A percentile compares a stretch with the other conserved stretches of the same genome.
These are phyloP conservation scores for Dinocampus coccinellae DNA, from an alignment of 2,888 invertebrate species.

Conservation along the genomic window DNA sequence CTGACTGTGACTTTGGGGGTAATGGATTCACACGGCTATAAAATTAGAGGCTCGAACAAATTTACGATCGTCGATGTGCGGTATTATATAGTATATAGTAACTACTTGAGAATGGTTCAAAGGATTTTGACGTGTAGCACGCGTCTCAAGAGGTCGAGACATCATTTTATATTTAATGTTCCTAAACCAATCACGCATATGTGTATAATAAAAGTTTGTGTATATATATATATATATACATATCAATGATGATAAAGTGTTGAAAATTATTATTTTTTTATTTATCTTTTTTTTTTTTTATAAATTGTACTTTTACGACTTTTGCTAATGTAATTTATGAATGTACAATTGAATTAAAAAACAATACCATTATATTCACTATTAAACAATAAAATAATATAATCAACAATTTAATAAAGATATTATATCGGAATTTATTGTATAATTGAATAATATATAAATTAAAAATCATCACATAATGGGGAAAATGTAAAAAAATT, in stretches of 20 bases:
- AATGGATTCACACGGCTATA: slow-evolving; percentile 65
- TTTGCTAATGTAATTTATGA: not conserved
- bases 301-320: not conserved
- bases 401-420: too few relatives aligned
- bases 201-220: not conserved
- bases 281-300: too few relatives aligned
- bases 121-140: slow-evolving; percentile 45
- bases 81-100: slow-evolving; percentile 32
- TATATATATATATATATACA: not conserved
- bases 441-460: too few relatives aligned
- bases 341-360: not conserved
- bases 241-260: too few relatives aligned
- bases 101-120: slow-evolving; percentile 32
- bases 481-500: too few relatives aligned
- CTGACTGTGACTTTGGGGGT: slow-evolving; percentile 61
- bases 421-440: too few relatives aligned
- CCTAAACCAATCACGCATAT: not conserved
- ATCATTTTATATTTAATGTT: slow-evolving; percentile 1
- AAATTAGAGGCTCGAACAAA: slow-evolving; percentile 68
- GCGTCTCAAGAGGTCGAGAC: slow-evolving; percentile 36
- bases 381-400: too few relatives aligned
- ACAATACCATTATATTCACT: too few relatives aligned
- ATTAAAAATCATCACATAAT: too few relatives aligned
- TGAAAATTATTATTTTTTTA: not conserved
- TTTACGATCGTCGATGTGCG: slow-evolving; percentile 53